Evolutionary conservation across 2,888 invertebrate species (phyloP), one percentile per base, ranked within the genome.

Genomic region (Poecilus cupreus): DNA sequence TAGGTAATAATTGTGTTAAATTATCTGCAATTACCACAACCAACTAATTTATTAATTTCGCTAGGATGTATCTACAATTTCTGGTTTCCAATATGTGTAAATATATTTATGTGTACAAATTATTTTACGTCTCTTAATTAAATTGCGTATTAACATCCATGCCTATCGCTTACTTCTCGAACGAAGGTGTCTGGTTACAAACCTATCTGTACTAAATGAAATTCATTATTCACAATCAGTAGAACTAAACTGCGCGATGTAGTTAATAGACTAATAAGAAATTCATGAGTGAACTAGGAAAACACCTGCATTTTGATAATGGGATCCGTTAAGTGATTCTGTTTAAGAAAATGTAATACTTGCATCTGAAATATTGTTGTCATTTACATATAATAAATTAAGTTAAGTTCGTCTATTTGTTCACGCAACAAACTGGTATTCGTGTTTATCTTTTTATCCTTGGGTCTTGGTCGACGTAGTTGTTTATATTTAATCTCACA

Each of bases 191-290:
- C 22, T 22, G 10, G 26, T 24, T 39, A 68, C 39, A 68, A 32
- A 39, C 11, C 10, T 51, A 51, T 39, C 68, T n/a, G n/a, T n/a
- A n/a, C n/a, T 68, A 68, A 68, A 57, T 57, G 57, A 11, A n/a
- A 57, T 57, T 57, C 57, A 57, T 57, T 57, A 57, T 68, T 68
- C 39, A 68, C 68, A 68, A 68, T 68, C 68, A 51, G 16, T 32
- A 13, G 5, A 26, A 64, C 11, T 26, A 37, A 68, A 68, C 26
- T 64, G 32, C 37, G n/a, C 13, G 32, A 4, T 24, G 26, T 26
- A 24, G 26, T n/a, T 64, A 26, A 64, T 64, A 54, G 22, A 54
- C 54, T 54, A 22, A 54, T 54, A 54, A 20, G 54, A 54, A 54
- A 54, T 54, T 54, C 54, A 54, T 54, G 22, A n/a, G n/a, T n/a